These are phyloP conservation scores for Conomelus anceps DNA, from an alignment of 2,888 invertebrate genomes.

Conservation along the genomic window DNA sequence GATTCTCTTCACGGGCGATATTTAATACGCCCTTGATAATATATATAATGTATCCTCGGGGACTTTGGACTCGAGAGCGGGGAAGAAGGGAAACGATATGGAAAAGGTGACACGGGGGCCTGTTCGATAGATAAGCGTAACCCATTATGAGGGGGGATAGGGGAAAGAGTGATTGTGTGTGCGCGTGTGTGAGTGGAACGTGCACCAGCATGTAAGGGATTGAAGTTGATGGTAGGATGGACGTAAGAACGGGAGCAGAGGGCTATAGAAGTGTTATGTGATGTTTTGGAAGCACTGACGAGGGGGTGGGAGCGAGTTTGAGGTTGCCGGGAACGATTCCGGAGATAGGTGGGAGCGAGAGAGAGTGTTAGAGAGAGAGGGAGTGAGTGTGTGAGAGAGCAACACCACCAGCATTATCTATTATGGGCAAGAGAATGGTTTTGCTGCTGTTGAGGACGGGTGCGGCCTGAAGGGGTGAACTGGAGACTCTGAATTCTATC, in stretches of 20 bases:
- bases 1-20: not conserved
- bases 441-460: not conserved
- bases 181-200: not conserved
- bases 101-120: not conserved
- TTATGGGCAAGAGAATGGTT: not conserved
- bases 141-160: not conserved
- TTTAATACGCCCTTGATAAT: not conserved
- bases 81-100: no score
- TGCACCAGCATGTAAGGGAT: not conserved
- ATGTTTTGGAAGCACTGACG: not conserved
- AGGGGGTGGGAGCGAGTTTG: not conserved
- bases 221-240: not conserved
- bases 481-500: conserved; percentile 12
- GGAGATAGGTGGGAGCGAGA: not conserved
- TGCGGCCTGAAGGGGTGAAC: not conserved
- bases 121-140: not conserved
- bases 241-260: not conserved
- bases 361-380: no score
- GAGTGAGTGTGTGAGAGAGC: no score
- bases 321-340: not conserved
- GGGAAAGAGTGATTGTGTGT: not conserved
- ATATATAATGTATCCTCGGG: not conserved
- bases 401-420: not conserved
- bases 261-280: not conserved
- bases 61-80: not conserved